Evolutionary conservation across 2,888 invertebrate species (phyloP).

Genomic region (Meiosimyza platycephala): DNA sequence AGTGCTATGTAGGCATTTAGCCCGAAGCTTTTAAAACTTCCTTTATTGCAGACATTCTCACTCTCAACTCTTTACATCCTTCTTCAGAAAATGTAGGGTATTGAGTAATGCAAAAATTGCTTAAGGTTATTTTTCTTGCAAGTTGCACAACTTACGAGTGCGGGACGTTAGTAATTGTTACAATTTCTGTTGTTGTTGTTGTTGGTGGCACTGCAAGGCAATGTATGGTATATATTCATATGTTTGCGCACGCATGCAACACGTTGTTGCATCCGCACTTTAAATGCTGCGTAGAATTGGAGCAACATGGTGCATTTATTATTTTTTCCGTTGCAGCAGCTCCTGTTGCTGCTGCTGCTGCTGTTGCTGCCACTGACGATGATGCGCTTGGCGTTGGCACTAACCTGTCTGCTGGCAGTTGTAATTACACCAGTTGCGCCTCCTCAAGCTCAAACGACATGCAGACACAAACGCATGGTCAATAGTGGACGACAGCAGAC

Average conservation of each 20-base stretch:
- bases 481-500: not conserved
- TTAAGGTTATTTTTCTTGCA: constrained; percentile 15
- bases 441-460: constrained; percentile 51
- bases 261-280: constrained; percentile 33
- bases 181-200: constrained; percentile 27
- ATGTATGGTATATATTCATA: not conserved
- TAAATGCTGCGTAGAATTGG: constrained; percentile 15
- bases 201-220: not conserved
- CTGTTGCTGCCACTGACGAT: constrained; percentile 27
- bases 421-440: constrained; percentile 62
- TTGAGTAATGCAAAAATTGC: constrained; percentile 27
- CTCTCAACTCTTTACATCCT: too few species aligned
- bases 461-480: not conserved
- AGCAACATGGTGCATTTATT: constrained; percentile 16
- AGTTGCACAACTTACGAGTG: not conserved
- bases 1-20: too few species aligned
- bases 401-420: constrained; percentile 60
- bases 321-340: not conserved
- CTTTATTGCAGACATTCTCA: too few species aligned
- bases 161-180: not conserved
- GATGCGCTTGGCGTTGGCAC: constrained; percentile 45
- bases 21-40: too few species aligned
- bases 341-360: constrained; percentile 29
- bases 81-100: not conserved
- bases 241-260: constrained; percentile 35